Percentiles rank a stretch among this genome's conserved stretches.
phyloP scores from a whole-genome alignment of 2,888 invertebrate genomes.

The Ctenicera cuprea region DNA sequence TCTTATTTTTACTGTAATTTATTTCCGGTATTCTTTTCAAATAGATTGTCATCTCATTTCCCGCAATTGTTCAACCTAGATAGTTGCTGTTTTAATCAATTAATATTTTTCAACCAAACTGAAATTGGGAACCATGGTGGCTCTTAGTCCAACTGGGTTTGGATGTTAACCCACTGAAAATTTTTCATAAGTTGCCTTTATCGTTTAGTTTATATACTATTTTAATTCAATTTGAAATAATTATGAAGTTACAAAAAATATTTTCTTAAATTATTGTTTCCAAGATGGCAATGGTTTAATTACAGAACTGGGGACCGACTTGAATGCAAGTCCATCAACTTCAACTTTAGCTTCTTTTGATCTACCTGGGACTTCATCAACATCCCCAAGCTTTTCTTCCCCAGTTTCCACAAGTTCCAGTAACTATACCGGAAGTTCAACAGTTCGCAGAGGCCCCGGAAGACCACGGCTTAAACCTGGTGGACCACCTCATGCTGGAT shows the following conservation, averaged over 20 bases:
- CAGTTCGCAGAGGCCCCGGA: slow-evolving; percentile 80
- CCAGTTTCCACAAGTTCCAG: slow-evolving; percentile 9
- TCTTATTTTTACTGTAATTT: too few species aligned
- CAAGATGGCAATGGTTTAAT: too few species aligned
- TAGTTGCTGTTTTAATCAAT: slow-evolving; percentile 13
- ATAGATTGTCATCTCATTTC: background rate
- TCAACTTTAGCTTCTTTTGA: slow-evolving; percentile 3
- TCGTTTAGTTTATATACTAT: background rate
- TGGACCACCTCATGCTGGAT: slow-evolving; percentile 80
- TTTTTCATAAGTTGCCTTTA: too few species aligned
- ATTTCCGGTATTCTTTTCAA: too few species aligned
- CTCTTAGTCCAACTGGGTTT: too few species aligned
- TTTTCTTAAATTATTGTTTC: too few species aligned
- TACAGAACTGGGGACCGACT: background rate
- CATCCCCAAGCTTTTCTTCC: slow-evolving; percentile 8
- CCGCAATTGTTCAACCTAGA: slow-evolving; percentile 19
- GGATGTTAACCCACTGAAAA: too few species aligned
- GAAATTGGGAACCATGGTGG: too few species aligned
- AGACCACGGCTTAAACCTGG: slow-evolving; percentile 80
- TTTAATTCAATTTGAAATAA: too few species aligned
- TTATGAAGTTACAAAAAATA: too few species aligned
- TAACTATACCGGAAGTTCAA: slow-evolving; percentile 45
- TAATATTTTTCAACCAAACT: too few species aligned
- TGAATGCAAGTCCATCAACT: background rate
- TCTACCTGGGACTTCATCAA: background rate